phyloP scores from a whole-genome alignment of 1,140 invertebrate species.

The Drosophila sproati region DNA sequence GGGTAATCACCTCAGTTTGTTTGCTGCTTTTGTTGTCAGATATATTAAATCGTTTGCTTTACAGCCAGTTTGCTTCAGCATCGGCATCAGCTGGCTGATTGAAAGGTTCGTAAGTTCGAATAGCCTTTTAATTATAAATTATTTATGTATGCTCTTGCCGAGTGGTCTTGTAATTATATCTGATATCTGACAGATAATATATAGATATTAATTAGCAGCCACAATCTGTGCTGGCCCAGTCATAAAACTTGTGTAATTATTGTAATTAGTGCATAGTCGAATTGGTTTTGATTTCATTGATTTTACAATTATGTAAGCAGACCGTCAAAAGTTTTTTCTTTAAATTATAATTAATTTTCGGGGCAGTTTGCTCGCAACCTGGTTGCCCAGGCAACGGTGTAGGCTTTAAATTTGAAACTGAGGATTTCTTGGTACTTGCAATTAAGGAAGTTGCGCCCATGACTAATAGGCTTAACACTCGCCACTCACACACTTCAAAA shows the following conservation, averaged over 20 bases:
- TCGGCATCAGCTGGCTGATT: slow-evolving; percentile 25
- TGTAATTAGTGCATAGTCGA: slow-evolving; percentile 64
- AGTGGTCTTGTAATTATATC: slow-evolving; percentile 6
- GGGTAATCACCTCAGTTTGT: slow-evolving; percentile 40
- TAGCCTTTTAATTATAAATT: slow-evolving; percentile 27
- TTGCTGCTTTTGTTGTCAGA: slow-evolving; percentile 55
- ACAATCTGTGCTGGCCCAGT: not conserved
- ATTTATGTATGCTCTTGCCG: slow-evolving; percentile 8
- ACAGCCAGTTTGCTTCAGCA: slow-evolving; percentile 4
- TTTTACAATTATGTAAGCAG: slow-evolving; percentile 64
- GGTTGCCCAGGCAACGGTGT: slow-evolving; percentile 12
- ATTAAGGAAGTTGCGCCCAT: slow-evolving; percentile 40
- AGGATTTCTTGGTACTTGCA: slow-evolving; percentile 30
- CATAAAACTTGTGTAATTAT: slow-evolving; percentile 67
- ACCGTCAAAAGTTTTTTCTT: slow-evolving; percentile 47
- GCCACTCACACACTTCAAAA: not conserved
- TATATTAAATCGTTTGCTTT: slow-evolving; percentile 42
- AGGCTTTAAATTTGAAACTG: not conserved
- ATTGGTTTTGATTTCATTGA: slow-evolving; percentile 65
- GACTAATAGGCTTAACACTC: slow-evolving; percentile 48
- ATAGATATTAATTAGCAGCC: slow-evolving; percentile 49
- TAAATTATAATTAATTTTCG: slow-evolving; percentile 37
- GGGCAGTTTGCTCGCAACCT: slow-evolving; percentile 4
- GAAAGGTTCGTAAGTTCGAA: slow-evolving; percentile 6
- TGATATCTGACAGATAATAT: slow-evolving; percentile 1